Evolutionary conservation across 2,113 vertebrate genomes (phyloP).

Genomic region (Protobothrops flavoviridis): DNA sequence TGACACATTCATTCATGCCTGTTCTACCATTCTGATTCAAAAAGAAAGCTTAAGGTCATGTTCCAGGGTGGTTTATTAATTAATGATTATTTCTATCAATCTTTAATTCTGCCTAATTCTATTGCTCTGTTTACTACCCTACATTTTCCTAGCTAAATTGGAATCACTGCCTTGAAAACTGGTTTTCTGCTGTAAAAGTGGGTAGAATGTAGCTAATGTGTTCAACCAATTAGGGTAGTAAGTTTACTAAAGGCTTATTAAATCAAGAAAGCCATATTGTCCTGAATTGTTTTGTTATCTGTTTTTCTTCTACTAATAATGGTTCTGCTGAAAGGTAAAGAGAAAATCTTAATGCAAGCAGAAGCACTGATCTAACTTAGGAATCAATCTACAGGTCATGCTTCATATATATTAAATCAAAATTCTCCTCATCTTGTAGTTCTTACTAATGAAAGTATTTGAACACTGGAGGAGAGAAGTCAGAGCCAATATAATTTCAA

Average conservation of each 20-base stretch:
- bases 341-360: neutral
- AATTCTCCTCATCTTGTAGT: constrained; percentile 1
- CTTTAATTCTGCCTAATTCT: neutral
- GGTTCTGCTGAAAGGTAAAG: neutral
- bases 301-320: neutral
- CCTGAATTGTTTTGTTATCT: neutral
- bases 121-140: neutral
- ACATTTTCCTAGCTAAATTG: neutral
- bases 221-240: neutral
- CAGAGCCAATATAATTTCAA: constrained; percentile 15
- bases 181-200: neutral
- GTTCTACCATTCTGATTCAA: neutral
- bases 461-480: neutral
- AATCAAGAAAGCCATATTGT: neutral
- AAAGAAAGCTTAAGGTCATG: neutral
- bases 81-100: neutral
- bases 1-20: neutral
- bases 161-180: neutral
- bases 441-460: constrained; percentile 12
- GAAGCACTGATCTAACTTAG: neutral
- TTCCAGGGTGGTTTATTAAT: neutral
- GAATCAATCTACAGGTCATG: neutral
- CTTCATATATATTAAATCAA: constrained; percentile 15
- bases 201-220: neutral
- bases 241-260: neutral